These are phyloP conservation scores for Cladopsammia gracilis DNA, from an alignment of 64 coral and sea anemone genomes.

Conservation along the genomic window DNA sequence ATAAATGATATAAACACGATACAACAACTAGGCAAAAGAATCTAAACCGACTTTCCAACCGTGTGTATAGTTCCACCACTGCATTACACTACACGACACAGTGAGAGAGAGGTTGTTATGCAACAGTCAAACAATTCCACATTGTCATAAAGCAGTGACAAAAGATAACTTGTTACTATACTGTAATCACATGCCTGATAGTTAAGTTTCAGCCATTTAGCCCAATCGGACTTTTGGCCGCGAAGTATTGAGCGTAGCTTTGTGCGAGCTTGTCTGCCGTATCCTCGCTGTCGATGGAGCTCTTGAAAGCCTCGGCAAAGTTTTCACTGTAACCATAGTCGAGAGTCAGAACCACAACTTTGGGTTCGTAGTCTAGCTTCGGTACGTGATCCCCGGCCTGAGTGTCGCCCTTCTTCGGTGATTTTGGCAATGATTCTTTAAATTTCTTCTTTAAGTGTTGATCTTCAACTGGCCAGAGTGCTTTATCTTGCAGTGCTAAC, in stretches of 20 bases:
- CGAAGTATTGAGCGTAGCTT: constrained; percentile 87
- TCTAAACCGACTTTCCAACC: neutral
- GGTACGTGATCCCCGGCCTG: neutral
- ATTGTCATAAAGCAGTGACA: neutral
- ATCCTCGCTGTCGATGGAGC: constrained; percentile 54
- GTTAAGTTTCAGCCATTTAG: constrained; percentile 46
- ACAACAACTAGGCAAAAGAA: neutral
- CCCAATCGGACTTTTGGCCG: constrained; percentile 82
- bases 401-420: constrained; percentile 1
- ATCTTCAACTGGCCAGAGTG: constrained; percentile 43
- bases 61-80: neutral
- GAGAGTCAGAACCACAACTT: constrained; percentile 76
- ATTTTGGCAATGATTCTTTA: constrained; percentile 21
- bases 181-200: constrained; percentile 5
- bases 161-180: constrained; percentile 6
- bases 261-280: constrained; percentile 68
- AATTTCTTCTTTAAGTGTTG: constrained; percentile 27
- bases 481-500: constrained; percentile 69
- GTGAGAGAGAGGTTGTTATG: neutral
- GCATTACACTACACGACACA: neutral
- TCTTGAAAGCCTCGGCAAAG: constrained; percentile 42
- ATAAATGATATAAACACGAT: neutral
- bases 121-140: neutral
- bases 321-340: constrained; percentile 84
- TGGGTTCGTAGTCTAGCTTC: constrained; percentile 53